Evolutionary conservation across 2,888 invertebrate species (phyloP), one percentile per base, ranked within the genome.

Genomic region (Embidobia sp.): DNA sequence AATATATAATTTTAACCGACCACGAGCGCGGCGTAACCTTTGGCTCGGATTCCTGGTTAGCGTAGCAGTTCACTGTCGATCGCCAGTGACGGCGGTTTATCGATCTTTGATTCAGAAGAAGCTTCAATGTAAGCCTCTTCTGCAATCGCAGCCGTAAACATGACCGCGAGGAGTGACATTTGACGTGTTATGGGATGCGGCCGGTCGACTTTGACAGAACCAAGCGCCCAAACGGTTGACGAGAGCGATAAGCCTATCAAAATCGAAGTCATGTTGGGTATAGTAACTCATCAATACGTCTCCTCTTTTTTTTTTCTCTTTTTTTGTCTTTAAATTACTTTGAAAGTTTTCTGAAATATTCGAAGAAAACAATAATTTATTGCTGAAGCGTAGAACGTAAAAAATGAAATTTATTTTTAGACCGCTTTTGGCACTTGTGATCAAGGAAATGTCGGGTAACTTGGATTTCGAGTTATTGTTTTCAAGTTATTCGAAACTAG

Each of bases 131-230:
- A 19, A 8, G 1, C 7, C 22, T 22, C 6, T 22, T 22, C 6
- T n/a, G n/a, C n/a, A n/a, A n/a, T n/a, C n/a, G n/a, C n/a, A n/a
- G n/a, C n/a, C n/a, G n/a, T n/a, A n/a, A 22, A 22, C 22, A 22
- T 22, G 22, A n/a, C n/a, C 22, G 6, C 22, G 22, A 22, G 22
- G 22, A 22, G 73, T 33, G 49, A 69, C 63, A 73, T 51, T 40
- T 37, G 11, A 35, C 51, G 81, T 84, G 86, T 82, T 80, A 87
- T 88, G 87, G 88, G 87, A 88, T 87, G 86, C 79, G 83, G 84
- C 80, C 84, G 83, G 75, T 87, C 87, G 69, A 82, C 81, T 51
- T 53, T 74, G 66, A 59, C 69, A 44, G 42, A 80, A 74, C 46
- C 31, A 77, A 33, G 16, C 64, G 37, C 64, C 64, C 80, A 61